These are phyloP conservation scores for Ametastegia equiseti DNA, from an alignment of 2,888 invertebrate species.

Conservation along the genomic window DNA sequence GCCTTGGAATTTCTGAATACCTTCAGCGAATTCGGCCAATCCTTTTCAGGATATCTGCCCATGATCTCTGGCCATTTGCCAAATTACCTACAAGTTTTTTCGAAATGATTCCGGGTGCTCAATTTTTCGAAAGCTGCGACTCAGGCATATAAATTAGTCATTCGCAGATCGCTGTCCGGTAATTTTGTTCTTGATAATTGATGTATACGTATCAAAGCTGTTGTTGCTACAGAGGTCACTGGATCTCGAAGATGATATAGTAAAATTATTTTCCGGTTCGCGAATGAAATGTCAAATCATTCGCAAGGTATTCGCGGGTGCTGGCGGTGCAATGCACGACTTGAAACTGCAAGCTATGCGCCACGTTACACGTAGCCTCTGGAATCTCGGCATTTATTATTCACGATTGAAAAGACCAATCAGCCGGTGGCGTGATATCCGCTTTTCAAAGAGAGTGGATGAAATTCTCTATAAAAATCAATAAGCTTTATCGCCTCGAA, in stretches of 20 bases:
- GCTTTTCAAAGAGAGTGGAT: neutral
- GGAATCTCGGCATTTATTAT: constrained; percentile 61
- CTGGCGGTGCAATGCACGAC: constrained; percentile 49
- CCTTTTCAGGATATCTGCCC: neutral
- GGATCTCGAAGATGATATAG: no score
- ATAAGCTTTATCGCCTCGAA: no score
- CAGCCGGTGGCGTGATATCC: neutral
- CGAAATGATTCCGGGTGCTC: neutral
- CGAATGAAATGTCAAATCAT: no score
- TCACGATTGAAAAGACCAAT: constrained; percentile 47
- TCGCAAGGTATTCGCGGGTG: constrained; percentile 1
- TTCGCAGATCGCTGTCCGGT: no score
- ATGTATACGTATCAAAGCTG: no score
- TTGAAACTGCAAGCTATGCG: constrained; percentile 56
- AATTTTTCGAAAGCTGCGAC: neutral
- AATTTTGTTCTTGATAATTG: no score
- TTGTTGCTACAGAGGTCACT: no score
- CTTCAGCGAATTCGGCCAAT: neutral
- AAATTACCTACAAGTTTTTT: neutral
- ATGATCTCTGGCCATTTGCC: neutral
- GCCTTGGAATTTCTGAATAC: neutral
- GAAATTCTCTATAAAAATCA: neutral
- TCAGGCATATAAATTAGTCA: no score
- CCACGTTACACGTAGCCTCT: constrained; percentile 65
- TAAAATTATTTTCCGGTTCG: no score